phyloP scores from a whole-genome alignment of 2,888 invertebrate species.

The Drosophila longiperda region DNA sequence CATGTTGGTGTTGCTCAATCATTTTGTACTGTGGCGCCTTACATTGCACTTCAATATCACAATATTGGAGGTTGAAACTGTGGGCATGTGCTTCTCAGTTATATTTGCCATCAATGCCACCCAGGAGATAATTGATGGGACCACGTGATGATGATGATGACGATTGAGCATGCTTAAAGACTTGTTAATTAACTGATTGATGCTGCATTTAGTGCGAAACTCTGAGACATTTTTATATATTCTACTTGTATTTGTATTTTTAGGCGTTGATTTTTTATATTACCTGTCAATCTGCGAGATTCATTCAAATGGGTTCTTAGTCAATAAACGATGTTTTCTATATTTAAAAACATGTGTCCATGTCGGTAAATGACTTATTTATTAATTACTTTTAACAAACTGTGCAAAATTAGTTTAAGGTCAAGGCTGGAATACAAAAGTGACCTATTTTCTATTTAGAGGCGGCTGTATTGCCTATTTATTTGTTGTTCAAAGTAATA shows the following conservation, averaged over 20 bases:
- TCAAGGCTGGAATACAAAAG: not conserved
- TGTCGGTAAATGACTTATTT: not conserved
- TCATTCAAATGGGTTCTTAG: conserved; percentile 22
- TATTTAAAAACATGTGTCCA: not conserved
- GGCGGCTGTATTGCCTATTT: too few relatives aligned
- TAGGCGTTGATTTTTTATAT: conserved; percentile 35
- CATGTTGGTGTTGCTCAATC: conserved; percentile 61
- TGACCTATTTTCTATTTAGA: not conserved
- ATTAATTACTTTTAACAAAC: not conserved
- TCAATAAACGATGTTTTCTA: conserved; percentile 35
- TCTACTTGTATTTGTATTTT: not conserved
- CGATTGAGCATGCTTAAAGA: not conserved
- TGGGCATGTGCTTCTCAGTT: conserved; percentile 70
- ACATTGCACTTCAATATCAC: conserved; percentile 62
- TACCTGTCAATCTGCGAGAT: conserved; percentile 22
- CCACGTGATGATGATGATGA: conserved; percentile 6
- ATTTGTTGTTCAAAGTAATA: not conserved
- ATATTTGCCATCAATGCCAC: conserved; percentile 70
- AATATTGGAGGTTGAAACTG: conserved; percentile 61
- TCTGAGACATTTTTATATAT: conserved; percentile 32
- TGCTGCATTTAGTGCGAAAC: conserved; percentile 54
- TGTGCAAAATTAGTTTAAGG: not conserved
- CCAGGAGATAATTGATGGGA: conserved; percentile 59
- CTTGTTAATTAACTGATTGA: conserved; percentile 4
- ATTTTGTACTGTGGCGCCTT: conserved; percentile 72